Percentiles rank a stretch among this genome's conserved stretches.
These are phyloP conservation scores for Charina bottae DNA, from an alignment of 2,113 vertebrate species.

Conservation along the genomic window DNA sequence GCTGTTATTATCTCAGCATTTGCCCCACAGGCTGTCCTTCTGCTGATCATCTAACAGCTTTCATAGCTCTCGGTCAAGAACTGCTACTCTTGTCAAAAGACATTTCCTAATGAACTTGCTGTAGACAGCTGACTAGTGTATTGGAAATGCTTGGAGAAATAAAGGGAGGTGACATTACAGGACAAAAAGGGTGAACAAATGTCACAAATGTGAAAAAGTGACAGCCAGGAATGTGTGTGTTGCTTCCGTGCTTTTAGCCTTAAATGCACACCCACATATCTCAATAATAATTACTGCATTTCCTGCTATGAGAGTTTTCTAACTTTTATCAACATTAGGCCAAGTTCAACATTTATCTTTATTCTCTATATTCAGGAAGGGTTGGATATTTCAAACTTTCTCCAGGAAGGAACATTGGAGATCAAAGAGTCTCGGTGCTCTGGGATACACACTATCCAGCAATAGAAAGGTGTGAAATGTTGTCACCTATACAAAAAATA, in stretches of 20 bases:
- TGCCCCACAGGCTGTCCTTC: not conserved
- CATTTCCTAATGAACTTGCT: constrained; percentile 26
- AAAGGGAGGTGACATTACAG: not conserved
- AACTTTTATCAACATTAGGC: not conserved
- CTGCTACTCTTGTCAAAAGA: constrained; percentile 51
- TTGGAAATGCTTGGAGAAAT: constrained; percentile 35
- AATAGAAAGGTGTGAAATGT: not conserved
- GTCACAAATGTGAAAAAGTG: not conserved
- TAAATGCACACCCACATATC: not conserved
- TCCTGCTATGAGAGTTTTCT: not conserved
- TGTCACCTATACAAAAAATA: not conserved
- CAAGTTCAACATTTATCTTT: not conserved
- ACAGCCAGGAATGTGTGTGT: constrained; percentile 35
- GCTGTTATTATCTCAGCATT: not conserved
- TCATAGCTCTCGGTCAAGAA: not conserved
- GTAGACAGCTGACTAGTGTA: constrained; percentile 44
- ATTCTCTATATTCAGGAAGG: not conserved
- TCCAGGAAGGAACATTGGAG: not conserved
- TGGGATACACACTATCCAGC: not conserved
- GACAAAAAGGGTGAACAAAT: constrained; percentile 48
- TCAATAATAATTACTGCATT: not conserved
- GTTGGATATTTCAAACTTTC: not conserved
- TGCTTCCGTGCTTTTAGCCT: not conserved
- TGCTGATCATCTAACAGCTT: not conserved
- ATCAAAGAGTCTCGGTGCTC: not conserved